Percentiles rank a stretch among this genome's conserved stretches.
These are phyloP conservation scores for Drosophila conformis DNA, from an alignment of 2,888 invertebrate genomes.

Conservation along the genomic window DNA sequence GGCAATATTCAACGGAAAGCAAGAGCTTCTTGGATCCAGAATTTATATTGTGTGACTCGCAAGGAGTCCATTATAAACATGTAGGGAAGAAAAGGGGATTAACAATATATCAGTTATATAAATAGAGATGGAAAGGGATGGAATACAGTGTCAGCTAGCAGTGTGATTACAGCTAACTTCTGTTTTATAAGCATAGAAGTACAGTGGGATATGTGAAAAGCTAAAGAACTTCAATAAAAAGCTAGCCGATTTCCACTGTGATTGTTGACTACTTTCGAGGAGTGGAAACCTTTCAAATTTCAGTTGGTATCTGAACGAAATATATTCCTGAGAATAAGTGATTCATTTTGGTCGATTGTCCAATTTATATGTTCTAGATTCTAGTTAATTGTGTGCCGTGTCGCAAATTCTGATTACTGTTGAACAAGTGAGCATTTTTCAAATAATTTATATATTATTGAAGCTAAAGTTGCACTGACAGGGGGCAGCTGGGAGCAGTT, in stretches of 20 bases:
- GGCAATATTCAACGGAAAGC: background rate
- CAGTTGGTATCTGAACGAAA: background rate
- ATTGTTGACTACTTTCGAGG: background rate
- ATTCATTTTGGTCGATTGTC: background rate
- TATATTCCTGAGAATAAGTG: background rate
- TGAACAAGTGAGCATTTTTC: background rate
- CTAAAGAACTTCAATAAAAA: background rate
- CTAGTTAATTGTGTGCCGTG: no score
- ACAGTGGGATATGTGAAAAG: background rate
- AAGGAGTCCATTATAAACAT: background rate
- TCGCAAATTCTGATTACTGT: background rate
- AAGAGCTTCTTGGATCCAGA: accelerated
- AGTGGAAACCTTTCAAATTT: background rate
- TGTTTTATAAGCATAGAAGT: background rate
- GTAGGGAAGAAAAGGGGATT: background rate
- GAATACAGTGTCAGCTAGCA: background rate
- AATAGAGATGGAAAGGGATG: background rate
- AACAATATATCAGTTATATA: background rate
- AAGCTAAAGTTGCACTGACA: slow-evolving; percentile 17
- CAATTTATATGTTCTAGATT: background rate
- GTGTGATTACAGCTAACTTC: background rate
- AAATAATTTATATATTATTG: background rate
- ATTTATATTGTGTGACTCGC: background rate
- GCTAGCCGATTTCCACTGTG: background rate
- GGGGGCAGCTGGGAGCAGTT: slow-evolving; percentile 5